Evolutionary conservation across 2,113 vertebrate genomes (phyloP).

Genomic region (Misgurnus mizolepis): DNA sequence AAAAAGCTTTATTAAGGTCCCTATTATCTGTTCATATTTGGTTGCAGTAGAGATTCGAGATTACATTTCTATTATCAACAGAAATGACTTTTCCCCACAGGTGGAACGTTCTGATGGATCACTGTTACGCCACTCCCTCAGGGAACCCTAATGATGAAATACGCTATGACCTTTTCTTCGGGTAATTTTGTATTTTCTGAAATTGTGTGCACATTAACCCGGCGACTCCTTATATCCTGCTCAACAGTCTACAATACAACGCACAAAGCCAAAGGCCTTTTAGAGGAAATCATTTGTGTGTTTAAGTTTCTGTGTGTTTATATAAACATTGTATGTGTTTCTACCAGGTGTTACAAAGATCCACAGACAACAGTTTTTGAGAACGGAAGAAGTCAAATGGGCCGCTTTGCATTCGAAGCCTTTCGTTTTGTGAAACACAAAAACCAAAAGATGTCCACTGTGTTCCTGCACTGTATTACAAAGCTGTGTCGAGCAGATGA

Average conservation of each 20-base stretch:
- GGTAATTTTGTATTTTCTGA: conserved; percentile 74
- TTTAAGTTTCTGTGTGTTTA: conserved; percentile 18
- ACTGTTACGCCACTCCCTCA: conserved; percentile 95
- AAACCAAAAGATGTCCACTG: conserved; percentile 96
- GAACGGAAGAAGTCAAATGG: conserved; percentile 92
- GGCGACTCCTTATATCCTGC: conserved; percentile 69
- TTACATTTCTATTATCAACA: conserved; percentile 61
- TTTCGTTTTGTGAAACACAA: conserved; percentile 98
- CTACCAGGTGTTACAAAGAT: conserved; percentile 89
- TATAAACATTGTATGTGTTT: conserved; percentile 16
- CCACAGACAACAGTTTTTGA: conserved; percentile 94
- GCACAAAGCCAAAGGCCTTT: conserved; percentile 55
- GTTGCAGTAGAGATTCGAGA: conserved; percentile 57
- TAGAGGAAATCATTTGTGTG: conserved; percentile 17
- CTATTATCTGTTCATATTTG: not conserved
- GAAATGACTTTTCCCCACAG: conserved; percentile 79
- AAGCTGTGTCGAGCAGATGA: conserved; percentile 92
- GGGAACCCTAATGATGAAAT: conserved; percentile 94
- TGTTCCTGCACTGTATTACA: conserved; percentile 94
- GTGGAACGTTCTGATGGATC: conserved; percentile 98
- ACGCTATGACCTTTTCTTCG: conserved; percentile 94
- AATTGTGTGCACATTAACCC: conserved; percentile 65
- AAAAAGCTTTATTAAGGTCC: not conserved
- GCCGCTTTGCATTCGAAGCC: conserved; percentile 95
- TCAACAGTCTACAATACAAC: conserved; percentile 57